Evolutionary conservation across 2,888 invertebrate species (phyloP), one percentile per base, ranked within the genome.

Genomic region (Branchellion lobata): DNA sequence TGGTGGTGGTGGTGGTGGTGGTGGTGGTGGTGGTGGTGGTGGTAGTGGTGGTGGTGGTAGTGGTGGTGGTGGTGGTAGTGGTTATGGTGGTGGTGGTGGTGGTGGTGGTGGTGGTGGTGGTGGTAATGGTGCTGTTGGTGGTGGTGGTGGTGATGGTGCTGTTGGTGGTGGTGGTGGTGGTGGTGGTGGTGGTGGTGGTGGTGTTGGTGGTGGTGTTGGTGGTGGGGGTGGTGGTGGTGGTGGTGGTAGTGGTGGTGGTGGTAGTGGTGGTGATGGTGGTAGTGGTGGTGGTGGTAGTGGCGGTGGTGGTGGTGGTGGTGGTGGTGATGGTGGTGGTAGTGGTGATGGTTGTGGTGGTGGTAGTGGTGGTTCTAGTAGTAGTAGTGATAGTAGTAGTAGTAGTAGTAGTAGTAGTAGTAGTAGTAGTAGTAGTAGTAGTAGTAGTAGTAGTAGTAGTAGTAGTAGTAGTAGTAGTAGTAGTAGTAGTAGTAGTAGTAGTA

Each of bases 321-420:
- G 72, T 72, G 27, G 72, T 72, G 27, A 29, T 72, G 27, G 72
- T 72, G 27, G 72, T 72, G 27, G 72, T 72, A 72, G 72, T 72
- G 27, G 72, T 72, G 27, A 29, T 72, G 27, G 72, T 72, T 14
- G 72, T 72, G 27, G 72, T 72, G 27, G 72, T 72, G 27, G 72
- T 72, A 72, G 72, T 72, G 27, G 72, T 72, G 27, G 72, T 72
- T 14, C 11, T 72, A 14, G 72, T 72, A 72, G 72, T 72, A 72
- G 72, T 72, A 65, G 65, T 65, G 18, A 27, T 72, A 34, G 72
- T 72, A 34, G 72, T 72, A 34, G 72, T 72, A 34, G 72, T 72
- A 72, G 72, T 72, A 72, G 72, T 72, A 72, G 72, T 72, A 72
- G 72, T 72, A 72, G 72, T 72, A 72, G 72, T 72, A 72, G 72